These are phyloP conservation scores for Mobula birostris DNA, from an alignment of 2,113 vertebrate species.

Conservation along the genomic window DNA sequence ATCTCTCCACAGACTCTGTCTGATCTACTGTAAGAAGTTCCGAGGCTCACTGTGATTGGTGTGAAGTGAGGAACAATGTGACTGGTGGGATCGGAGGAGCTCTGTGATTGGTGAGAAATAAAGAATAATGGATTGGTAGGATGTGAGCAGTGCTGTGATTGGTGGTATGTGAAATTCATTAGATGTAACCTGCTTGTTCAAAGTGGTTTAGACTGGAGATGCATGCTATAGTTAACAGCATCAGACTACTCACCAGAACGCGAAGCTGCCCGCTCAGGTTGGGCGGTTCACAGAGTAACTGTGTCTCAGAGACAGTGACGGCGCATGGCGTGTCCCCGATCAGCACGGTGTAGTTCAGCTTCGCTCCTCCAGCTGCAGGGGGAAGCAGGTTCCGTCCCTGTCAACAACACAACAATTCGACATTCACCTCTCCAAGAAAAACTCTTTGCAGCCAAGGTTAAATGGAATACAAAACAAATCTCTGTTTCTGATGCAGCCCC, in stretches of 20 bases:
- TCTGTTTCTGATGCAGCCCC: background rate
- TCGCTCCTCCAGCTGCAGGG: slow-evolving; percentile 78
- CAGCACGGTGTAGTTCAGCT: slow-evolving; percentile 93
- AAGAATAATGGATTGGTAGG: too few species aligned
- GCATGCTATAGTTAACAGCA: background rate
- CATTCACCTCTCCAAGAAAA: too few species aligned
- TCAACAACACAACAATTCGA: slow-evolving; percentile 37
- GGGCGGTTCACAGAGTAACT: slow-evolving; percentile 91
- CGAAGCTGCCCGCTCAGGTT: slow-evolving; percentile 89
- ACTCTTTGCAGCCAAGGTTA: background rate
- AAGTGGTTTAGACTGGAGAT: too few species aligned
- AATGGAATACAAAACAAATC: background rate
- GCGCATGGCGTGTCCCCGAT: slow-evolving; percentile 87
- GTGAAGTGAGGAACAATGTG: too few species aligned
- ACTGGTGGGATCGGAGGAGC: too few species aligned
- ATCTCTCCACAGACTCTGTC: too few species aligned
- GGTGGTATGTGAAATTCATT: too few species aligned
- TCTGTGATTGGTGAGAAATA: too few species aligned
- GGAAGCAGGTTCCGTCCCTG: slow-evolving; percentile 96
- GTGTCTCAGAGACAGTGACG: slow-evolving; percentile 88
- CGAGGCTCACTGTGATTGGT: too few species aligned
- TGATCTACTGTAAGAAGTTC: too few species aligned
- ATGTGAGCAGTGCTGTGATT: too few species aligned
- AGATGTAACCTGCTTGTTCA: too few species aligned
- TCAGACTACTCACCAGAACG: slow-evolving; percentile 72